Conservation (phyloP, 92 coral and sea anemone species). For the Muricea muricata region DNA sequence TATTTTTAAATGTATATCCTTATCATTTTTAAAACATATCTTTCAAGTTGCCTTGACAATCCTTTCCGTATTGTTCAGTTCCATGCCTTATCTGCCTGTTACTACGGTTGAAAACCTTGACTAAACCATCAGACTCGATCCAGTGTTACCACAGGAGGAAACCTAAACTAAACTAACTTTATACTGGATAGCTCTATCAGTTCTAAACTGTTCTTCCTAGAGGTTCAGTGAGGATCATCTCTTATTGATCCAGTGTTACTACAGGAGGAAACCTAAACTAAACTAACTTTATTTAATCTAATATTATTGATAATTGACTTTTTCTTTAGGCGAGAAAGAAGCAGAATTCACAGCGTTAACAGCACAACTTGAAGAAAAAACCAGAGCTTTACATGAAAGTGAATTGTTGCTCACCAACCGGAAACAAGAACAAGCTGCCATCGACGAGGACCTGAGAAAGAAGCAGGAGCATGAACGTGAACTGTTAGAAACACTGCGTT, state of each 20-base stretch:
- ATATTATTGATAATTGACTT: not conserved
- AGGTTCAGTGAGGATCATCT: too few species aligned
- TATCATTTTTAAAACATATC: not conserved
- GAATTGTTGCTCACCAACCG: not conserved
- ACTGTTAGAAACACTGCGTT: not conserved
- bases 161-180: too few species aligned
- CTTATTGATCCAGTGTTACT: too few species aligned
- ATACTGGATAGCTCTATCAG: too few species aligned
- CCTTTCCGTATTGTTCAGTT: too few species aligned
- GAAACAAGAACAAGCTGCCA: not conserved
- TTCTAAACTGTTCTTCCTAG: too few species aligned
- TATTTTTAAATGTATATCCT: not conserved
- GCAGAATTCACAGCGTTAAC: not conserved
- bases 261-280: not conserved
- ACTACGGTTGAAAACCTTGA: not conserved
- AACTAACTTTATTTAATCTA: too few species aligned
- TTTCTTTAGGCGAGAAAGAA: not conserved
- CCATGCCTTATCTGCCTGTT: too few species aligned
- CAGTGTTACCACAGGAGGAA: too few species aligned
- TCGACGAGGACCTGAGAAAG: not conserved
- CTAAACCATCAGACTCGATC: conserved; percentile 21
- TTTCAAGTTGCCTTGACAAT: not conserved
- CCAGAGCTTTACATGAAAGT: not conserved
- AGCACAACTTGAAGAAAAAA: not conserved
- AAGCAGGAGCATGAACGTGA: not conserved